Evolutionary conservation across 2,797 vertebrate genomes (phyloP).

Genomic region (Momotus momota): DNA sequence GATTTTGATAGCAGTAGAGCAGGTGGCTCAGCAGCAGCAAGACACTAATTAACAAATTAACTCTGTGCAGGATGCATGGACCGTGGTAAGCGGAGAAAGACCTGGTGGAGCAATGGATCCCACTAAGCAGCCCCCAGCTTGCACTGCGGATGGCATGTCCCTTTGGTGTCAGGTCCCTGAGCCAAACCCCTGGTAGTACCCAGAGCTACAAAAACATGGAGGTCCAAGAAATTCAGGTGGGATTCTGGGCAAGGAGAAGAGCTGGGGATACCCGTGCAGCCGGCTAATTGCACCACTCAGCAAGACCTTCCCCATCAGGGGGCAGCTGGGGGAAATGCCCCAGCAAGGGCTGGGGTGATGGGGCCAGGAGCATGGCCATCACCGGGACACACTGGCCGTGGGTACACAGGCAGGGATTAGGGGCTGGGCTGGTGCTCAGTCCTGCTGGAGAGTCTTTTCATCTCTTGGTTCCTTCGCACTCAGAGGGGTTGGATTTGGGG

Average conservation of each 20-base stretch:
- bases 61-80: background rate
- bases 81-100: background rate
- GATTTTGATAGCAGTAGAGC: accelerated
- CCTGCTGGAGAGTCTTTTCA: background rate
- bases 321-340: background rate
- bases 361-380: accelerated
- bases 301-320: accelerated
- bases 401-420: accelerated
- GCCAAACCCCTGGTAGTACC: background rate
- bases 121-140: accelerated
- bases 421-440: background rate
- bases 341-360: accelerated
- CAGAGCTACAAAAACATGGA: background rate
- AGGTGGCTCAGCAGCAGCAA: background rate
- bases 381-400: accelerated
- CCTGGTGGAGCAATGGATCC: background rate
- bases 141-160: accelerated
- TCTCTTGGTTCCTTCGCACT: background rate
- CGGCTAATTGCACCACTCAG: accelerated
- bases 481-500: background rate
- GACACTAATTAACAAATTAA: background rate
- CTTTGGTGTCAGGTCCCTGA: background rate
- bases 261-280: background rate
- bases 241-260: background rate
- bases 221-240: background rate